Evolutionary conservation across 2,797 vertebrate species (phyloP).

Genomic region (Acipenser transmontanus): DNA sequence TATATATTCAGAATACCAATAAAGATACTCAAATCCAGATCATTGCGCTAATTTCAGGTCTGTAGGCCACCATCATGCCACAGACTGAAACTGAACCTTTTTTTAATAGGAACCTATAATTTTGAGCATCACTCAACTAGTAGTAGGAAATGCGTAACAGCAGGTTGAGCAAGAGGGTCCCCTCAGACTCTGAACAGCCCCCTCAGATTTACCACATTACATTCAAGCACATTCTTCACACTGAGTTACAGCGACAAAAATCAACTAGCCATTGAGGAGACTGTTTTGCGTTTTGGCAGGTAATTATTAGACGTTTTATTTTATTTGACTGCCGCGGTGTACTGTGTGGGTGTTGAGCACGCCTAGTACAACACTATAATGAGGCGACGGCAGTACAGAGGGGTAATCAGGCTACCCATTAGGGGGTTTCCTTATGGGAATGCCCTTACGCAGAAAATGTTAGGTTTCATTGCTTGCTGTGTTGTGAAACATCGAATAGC

Average conservation of each 20-base stretch:
- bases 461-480: constrained; percentile 34
- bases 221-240: constrained; percentile 53
- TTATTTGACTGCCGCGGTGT: constrained; percentile 54
- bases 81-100: constrained; percentile 13
- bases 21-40: not conserved
- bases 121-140: constrained; percentile 59
- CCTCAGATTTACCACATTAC: constrained; percentile 46
- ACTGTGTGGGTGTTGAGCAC: constrained; percentile 67
- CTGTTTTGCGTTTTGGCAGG: constrained; percentile 64
- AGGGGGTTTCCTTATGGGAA: constrained; percentile 44
- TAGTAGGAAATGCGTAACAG: constrained; percentile 59
- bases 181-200: constrained; percentile 59
- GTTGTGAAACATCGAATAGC: constrained; percentile 23
- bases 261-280: constrained; percentile 54
- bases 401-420: constrained; percentile 42
- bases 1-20: not conserved
- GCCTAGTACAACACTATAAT: constrained; percentile 45
- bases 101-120: constrained; percentile 54
- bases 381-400: constrained; percentile 44
- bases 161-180: constrained; percentile 56
- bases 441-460: constrained; percentile 26
- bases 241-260: constrained; percentile 45
- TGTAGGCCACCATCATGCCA: too few species aligned
- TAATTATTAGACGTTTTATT: constrained; percentile 67
- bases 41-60: too few species aligned